phyloP scores from a whole-genome alignment of 2,113 vertebrate genomes.

The Stegastes partitus region DNA sequence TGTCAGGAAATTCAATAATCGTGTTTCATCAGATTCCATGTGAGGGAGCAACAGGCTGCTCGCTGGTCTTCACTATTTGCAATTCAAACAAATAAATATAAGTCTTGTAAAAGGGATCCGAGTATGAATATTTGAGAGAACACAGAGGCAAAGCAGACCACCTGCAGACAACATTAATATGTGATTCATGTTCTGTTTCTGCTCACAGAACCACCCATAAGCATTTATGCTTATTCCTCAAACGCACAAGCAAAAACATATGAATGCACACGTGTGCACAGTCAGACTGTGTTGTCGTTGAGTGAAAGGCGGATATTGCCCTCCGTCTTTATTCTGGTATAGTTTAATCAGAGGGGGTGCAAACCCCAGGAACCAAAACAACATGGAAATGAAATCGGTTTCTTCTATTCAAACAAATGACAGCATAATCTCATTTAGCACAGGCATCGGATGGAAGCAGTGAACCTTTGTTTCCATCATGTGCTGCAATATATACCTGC shows the following conservation, averaged over 20 bases:
- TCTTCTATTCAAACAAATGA: slow-evolving; percentile 49
- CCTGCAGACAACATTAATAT: slow-evolving; percentile 29
- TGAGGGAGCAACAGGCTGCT: not conserved
- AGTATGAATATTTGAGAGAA: not conserved
- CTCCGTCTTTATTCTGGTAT: slow-evolving; percentile 44
- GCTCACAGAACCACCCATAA: not conserved
- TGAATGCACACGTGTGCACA: not conserved
- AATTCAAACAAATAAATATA: slow-evolving; percentile 11
- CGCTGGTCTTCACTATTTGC: not conserved
- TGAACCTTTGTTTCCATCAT: slow-evolving; percentile 50
- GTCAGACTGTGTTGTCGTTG: not conserved
- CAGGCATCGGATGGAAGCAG: slow-evolving; percentile 2
- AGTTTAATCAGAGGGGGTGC: slow-evolving; percentile 35
- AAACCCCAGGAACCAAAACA: slow-evolving; percentile 35
- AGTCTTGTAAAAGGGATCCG: slow-evolving; percentile 20
- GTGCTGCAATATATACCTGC: slow-evolving; percentile 41
- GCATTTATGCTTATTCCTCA: not conserved
- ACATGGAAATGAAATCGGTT: slow-evolving; percentile 30
- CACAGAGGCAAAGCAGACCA: not conserved
- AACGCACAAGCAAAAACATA: not conserved
- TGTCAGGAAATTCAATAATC: not conserved
- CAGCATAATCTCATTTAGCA: slow-evolving; percentile 59
- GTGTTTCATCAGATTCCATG: not conserved
- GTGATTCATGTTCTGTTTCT: not conserved
- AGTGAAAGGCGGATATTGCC: slow-evolving; percentile 48